phyloP scores from a whole-genome alignment of 2,888 invertebrate genomes.

The Erpobdella octoculata region DNA sequence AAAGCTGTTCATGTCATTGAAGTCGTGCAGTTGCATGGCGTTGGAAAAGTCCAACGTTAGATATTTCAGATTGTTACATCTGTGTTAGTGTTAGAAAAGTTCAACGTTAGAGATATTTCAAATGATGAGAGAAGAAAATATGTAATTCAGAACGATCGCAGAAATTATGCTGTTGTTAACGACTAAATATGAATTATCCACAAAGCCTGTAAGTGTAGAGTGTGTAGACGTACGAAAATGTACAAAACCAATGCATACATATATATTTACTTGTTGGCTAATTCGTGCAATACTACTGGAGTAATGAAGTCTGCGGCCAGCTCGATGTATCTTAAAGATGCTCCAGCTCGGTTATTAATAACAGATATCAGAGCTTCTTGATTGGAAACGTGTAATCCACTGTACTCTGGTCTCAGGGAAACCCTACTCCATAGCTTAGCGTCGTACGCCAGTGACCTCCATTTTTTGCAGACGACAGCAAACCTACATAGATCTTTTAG shows the following conservation, averaged over 20 bases:
- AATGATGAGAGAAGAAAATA: background rate
- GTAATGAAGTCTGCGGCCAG: constrained; percentile 91
- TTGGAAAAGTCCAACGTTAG: constrained; percentile 96
- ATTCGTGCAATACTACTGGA: constrained; percentile 87
- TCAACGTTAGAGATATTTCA: no score
- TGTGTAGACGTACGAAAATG: no score
- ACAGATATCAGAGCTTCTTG: constrained; percentile 77
- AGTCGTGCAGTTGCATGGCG: constrained; percentile 73
- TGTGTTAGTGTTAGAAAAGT: background rate
- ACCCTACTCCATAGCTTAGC: constrained; percentile 89
- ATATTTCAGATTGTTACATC: constrained; percentile 44
- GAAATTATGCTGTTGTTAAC: background rate
- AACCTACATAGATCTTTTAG: constrained; percentile 86
- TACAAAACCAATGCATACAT: background rate
- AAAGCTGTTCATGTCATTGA: constrained; percentile 95
- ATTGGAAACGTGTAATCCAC: constrained; percentile 71
- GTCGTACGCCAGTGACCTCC: constrained; percentile 91
- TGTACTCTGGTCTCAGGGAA: constrained; percentile 88
- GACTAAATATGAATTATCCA: background rate
- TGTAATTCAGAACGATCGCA: background rate
- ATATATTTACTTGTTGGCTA: constrained; percentile 62
- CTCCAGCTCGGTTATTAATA: constrained; percentile 56
- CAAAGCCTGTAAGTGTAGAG: background rate
- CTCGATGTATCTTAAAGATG: constrained; percentile 47
- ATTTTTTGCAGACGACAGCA: constrained; percentile 87